Evolutionary conservation across 2,888 invertebrate genomes (phyloP).

Genomic region (Caenorhabditis panamensis): DNA sequence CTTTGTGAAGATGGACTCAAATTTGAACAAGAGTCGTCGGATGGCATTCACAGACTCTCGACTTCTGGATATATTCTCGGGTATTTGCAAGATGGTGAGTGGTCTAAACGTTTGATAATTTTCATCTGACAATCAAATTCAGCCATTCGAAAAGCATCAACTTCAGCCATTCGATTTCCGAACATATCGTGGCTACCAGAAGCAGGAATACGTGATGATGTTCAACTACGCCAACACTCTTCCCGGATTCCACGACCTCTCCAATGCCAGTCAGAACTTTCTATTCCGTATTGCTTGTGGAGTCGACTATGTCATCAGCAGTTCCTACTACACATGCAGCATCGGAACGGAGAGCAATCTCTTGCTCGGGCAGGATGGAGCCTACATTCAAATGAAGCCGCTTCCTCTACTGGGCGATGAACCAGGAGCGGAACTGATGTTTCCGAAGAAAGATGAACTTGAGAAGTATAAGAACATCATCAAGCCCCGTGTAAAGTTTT

Average conservation of each 20-base stretch:
- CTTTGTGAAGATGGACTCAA: constrained; percentile 59
- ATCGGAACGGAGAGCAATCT: constrained; percentile 53
- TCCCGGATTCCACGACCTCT: constrained; percentile 45
- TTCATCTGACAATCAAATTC: too few species aligned
- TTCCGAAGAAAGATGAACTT: constrained; percentile 51
- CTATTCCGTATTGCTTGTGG: constrained; percentile 60
- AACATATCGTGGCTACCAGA: constrained; percentile 50
- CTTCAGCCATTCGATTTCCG: constrained; percentile 59
- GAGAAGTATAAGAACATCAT: constrained; percentile 62
- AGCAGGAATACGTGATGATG: constrained; percentile 62
- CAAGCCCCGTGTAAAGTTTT: constrained; percentile 48
- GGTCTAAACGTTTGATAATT: background rate
- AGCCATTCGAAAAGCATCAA: constrained; percentile 58
- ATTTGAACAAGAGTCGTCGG: constrained; percentile 54
- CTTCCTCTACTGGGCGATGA: constrained; percentile 55
- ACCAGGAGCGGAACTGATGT: constrained; percentile 46
- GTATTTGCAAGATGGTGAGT: constrained; percentile 55
- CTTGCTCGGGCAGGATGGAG: constrained; percentile 52
- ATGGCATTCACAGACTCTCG: constrained; percentile 53
- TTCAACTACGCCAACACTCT: constrained; percentile 60
- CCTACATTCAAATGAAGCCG: constrained; percentile 53
- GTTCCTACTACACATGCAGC: constrained; percentile 44
- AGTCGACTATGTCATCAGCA: constrained; percentile 56
- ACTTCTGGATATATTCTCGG: constrained; percentile 47
- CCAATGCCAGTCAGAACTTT: constrained; percentile 58